Evolutionary conservation across 2,888 invertebrate species (phyloP).

Genomic region (Macrosiphum euphorbiae): DNA sequence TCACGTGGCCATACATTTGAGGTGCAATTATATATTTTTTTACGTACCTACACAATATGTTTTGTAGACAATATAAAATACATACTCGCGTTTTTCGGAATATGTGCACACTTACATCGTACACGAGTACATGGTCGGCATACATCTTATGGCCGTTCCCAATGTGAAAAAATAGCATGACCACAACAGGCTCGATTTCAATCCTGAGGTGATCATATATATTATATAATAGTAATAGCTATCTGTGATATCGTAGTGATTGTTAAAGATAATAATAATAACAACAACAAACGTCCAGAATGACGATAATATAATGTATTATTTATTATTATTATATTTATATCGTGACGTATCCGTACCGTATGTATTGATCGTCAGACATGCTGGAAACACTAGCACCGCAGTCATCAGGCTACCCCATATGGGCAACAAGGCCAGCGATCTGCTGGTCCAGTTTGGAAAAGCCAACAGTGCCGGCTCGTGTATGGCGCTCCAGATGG

Average conservation of each 20-base stretch:
- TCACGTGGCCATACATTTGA: background rate
- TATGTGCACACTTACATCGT: constrained; percentile 21
- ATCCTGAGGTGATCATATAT: background rate
- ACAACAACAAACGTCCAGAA: background rate
- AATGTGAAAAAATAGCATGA: constrained; percentile 28
- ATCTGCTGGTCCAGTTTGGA: constrained; percentile 29
- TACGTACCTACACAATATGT: background rate
- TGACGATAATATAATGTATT: background rate
- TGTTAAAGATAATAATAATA: too few relatives aligned
- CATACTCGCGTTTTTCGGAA: background rate
- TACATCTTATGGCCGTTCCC: constrained; percentile 41
- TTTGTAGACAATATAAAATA: background rate
- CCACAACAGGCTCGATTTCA: constrained; percentile 29
- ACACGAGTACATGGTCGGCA: background rate
- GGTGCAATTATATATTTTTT: background rate
- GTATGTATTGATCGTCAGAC: constrained; percentile 45
- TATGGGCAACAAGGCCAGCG: constrained; percentile 12
- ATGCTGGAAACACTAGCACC: constrained; percentile 30
- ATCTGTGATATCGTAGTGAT: too few relatives aligned
- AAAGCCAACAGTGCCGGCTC: constrained; percentile 24
- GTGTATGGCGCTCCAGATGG: constrained; percentile 20
- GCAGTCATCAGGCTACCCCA: constrained; percentile 39
- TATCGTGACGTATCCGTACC: background rate
- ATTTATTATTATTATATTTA: background rate
- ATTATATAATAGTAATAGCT: background rate